Evolutionary conservation across 1,140 invertebrate species (phyloP).

Genomic region (Delia radicum): DNA sequence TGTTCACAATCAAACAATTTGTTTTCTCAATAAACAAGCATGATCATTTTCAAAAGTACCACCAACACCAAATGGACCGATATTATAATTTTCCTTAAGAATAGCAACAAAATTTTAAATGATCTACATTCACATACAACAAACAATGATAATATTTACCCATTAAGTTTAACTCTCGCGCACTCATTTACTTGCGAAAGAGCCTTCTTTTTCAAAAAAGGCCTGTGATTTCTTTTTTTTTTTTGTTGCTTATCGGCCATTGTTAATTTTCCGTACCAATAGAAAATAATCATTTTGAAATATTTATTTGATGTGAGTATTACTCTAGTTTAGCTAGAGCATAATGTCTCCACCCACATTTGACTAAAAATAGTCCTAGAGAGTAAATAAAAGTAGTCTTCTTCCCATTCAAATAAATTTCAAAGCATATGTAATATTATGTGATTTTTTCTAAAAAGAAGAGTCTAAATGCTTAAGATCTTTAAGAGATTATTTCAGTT

Average conservation of each 20-base stretch:
- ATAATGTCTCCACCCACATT: conserved; percentile 2
- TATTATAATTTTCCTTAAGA: not conserved
- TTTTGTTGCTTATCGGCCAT: not conserved
- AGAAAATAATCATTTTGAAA: not conserved
- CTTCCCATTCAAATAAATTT: not conserved
- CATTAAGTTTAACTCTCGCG: not conserved
- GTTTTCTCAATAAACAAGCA: conserved; percentile 1
- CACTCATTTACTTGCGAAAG: not conserved
- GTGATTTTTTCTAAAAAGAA: not conserved
- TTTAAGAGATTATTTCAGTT: conserved; percentile 11
- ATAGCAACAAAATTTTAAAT: not conserved
- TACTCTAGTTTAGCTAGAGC: not conserved
- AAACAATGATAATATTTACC: not conserved
- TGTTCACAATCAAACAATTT: conserved; percentile 11
- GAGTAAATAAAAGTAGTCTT: not conserved
- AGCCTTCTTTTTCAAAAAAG: not conserved
- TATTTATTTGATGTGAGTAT: not conserved
- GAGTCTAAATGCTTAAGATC: not conserved
- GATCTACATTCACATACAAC: not conserved
- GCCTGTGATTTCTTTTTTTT: not conserved
- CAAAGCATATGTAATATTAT: not conserved
- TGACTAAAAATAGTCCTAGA: conserved; percentile 13
- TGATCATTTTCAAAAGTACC: not conserved
- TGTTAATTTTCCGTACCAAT: conserved; percentile 5
- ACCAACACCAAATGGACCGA: not conserved